Evolutionary conservation across 2,797 vertebrate species (phyloP), one percentile per base, ranked within the genome.

Genomic region (Crotalus adamanteus): DNA sequence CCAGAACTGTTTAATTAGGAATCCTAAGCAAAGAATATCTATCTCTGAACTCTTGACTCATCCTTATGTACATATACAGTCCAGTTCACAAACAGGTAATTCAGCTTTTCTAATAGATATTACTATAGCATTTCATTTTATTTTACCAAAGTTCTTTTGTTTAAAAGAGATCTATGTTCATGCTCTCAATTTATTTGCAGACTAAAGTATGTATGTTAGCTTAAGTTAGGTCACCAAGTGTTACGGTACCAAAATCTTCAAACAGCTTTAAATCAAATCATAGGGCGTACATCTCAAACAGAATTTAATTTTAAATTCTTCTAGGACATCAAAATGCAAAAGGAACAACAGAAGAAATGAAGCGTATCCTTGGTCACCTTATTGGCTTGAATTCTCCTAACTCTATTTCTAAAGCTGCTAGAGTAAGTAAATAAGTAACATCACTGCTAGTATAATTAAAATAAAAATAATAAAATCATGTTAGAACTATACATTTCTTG

Each of bases 351-450:
- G 96, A 97, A 87, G 99, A 99, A 96, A 97, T 99, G 93, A 98
- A 98, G 96, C 98, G 97, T 94, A 98, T 99, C 95, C 98, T 99
- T 60, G 98, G 98, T 0, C 99, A 99, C 86, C 98, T 99, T 2
- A 98, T 98, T 91, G 98, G 98, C 91, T 98, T 99, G 87, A 98
- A 99, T 97, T 99, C 99, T 95, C 99, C 99, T 89, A 99, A 98
- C 97, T 99, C 98, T 95, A 99, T 99, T 95, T 97, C 98, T 93
- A 98, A 98, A 98, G 98, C 99, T 96, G 98, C 98, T 6, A 99
- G 98, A 95, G 99, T 99, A 97, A 98, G 98, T 96, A 86, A 83
- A 56, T 42, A 90, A 42, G 37, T 37, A 88, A 16, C 59, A 31
- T n/a, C 14, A 28, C 16, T 73, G n/a, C 9, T 78, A 85, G 14